A percentile compares a stretch with the other conserved stretches of the same genome.
These are phyloP conservation scores for Dryococelus australis DNA, from an alignment of 2,888 invertebrate genomes.

Conservation along the genomic window DNA sequence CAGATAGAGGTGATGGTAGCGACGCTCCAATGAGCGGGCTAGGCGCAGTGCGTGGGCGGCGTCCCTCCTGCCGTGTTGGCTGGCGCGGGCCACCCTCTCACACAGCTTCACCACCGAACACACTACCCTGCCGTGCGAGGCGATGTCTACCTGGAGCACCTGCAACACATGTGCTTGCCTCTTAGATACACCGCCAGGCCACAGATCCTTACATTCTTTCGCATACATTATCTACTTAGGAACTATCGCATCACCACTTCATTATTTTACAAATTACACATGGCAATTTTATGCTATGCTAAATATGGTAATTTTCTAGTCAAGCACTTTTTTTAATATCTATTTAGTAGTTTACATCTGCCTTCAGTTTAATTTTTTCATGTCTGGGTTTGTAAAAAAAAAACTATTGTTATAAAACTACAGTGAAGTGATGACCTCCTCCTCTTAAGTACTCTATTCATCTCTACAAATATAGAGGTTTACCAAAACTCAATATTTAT, in stretches of 20 bases:
- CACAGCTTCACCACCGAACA: slow-evolving; percentile 78
- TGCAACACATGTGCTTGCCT: slow-evolving; percentile 60
- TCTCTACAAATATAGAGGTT: too few relatives aligned
- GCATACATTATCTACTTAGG: neutral
- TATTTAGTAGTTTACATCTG: too few relatives aligned
- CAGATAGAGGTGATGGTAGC: slow-evolving; percentile 90
- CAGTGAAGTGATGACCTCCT: too few relatives aligned
- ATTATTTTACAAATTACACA: neutral
- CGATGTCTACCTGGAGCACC: slow-evolving; percentile 92
- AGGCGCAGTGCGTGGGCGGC: slow-evolving; percentile 59
- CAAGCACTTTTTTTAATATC: too few relatives aligned
- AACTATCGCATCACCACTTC: neutral
- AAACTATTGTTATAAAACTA: too few relatives aligned
- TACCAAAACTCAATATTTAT: too few relatives aligned
- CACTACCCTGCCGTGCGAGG: slow-evolving; percentile 88
- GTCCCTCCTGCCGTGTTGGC: slow-evolving; percentile 44
- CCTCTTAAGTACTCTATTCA: too few relatives aligned
- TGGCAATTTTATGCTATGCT: neutral
- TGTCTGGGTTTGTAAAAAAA: too few relatives aligned
- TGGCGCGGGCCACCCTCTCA: slow-evolving; percentile 59
- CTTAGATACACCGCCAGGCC: neutral
- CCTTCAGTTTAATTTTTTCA: too few relatives aligned
- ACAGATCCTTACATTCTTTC: neutral
- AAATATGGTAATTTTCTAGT: too few relatives aligned
- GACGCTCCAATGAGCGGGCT: slow-evolving; percentile 78